Conservation (phyloP, 1,140 invertebrate species). For the Hylaeus volcanicus region DNA sequence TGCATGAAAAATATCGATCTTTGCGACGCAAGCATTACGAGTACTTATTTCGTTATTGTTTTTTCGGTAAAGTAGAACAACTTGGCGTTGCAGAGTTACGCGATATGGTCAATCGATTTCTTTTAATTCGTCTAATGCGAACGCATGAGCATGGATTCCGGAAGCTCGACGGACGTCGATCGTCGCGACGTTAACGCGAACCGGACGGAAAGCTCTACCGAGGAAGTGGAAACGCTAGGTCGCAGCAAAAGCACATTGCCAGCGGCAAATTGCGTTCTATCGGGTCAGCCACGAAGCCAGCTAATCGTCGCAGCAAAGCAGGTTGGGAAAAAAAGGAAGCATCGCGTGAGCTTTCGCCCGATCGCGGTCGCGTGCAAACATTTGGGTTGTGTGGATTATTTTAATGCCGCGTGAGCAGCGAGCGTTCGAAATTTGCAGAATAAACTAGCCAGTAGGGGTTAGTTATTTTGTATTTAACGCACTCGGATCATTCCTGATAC, state of each 20-base stretch:
- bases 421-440: too few relatives aligned
- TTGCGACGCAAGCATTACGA: neutral
- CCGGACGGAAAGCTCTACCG: neutral
- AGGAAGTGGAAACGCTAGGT: neutral
- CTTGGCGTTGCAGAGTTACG: neutral
- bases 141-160: slow-evolving; percentile 7
- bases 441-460: too few relatives aligned
- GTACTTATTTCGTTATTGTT: too few relatives aligned
- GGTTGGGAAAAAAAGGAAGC: slow-evolving; percentile 41
- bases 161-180: slow-evolving; percentile 10
- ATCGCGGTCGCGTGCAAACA: neutral
- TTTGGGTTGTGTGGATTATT: neutral
- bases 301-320: slow-evolving; percentile 45
- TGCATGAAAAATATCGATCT: neutral
- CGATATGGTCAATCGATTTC: neutral
- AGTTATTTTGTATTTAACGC: too few relatives aligned
- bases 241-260: neutral
- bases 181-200: neutral
- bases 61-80: too few relatives aligned
- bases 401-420: neutral
- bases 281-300: slow-evolving; percentile 22
- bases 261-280: slow-evolving; percentile 9
- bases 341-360: slow-evolving; percentile 41
- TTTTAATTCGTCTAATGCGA: neutral
- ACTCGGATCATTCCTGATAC: too few relatives aligned